Base-by-base conservation (phyloP, 37 sponge, comb jelly and placozoan genomes). In the Oscarella lobularis region DNA sequence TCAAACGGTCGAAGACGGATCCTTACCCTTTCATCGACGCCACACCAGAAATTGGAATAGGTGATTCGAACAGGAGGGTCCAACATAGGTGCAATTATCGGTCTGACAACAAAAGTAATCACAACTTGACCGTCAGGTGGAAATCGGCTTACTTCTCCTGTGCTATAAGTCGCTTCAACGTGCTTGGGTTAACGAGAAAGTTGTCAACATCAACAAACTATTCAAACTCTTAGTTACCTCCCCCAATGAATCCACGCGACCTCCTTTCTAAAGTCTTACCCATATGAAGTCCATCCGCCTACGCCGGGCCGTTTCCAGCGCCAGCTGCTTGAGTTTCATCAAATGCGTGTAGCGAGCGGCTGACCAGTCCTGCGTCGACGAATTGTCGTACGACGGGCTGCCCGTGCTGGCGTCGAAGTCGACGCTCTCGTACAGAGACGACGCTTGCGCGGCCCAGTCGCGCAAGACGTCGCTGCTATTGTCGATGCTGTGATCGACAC, bases 21-120 rank as follows among this genome's bases (percentile, higher is more conserved):
- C 73, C 86, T 80, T 54, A 86, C 90, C 55, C 37, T 48, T 0
- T 85, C 78, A 66, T 86, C 81, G 20, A 77, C 76, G 35, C 83
- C 90, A 72, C 81, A 75, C 93, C 93, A 92, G 78, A 83, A 92
- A 80, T 92, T 92, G 33, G 88, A 83, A 66, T 82, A 87, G 1
- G 39, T 37, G 3, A 68, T 38, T 0, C 66, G 39, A 2, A 9
- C 41, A 1, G 40, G 14, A 30, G 65, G 48, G 20, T 35, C 73
- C 66, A 92, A 39, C 83, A 92, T 82, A 2, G 93, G 93, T n/a
- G 84, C 88, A 29, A 87, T 77, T n/a, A 92, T 81, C 3, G 88
- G 78, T 37, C 90, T 90, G 66, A 0, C 66, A 41, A 2, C 30
- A 4, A 0, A 2, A 27, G 9, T 9, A 48, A 48, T 48, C 9